Evolutionary conservation across 2,888 invertebrate species (phyloP).

Genomic region (Diogma glabrata): DNA sequence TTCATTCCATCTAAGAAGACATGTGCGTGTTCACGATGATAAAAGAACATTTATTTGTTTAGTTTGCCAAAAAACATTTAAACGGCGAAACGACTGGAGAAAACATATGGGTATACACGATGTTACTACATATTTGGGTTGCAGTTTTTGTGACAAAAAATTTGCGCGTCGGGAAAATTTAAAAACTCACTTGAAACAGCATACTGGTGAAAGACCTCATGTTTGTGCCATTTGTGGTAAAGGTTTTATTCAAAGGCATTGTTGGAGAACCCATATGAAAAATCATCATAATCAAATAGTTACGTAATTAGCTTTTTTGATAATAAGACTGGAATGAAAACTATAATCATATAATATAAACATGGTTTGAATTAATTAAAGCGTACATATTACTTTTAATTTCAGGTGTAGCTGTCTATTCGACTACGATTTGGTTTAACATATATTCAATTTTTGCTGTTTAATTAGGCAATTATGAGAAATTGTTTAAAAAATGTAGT

Average conservation of each 20-base stretch:
- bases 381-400: too few species aligned
- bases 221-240: not conserved
- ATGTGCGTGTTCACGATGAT: conserved; percentile 1
- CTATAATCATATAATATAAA: too few species aligned
- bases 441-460: too few species aligned
- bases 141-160: not conserved
- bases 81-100: not conserved
- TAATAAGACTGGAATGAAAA: too few species aligned
- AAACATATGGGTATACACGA: conserved; percentile 3
- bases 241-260: conserved; percentile 1
- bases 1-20: not conserved
- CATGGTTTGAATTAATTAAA: too few species aligned
- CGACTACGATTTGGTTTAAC: too few species aligned
- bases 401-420: too few species aligned
- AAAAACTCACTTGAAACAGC: not conserved
- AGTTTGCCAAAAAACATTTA: not conserved
- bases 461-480: too few species aligned
- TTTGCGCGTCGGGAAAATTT: not conserved
- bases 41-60: conserved; percentile 1
- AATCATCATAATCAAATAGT: conserved; percentile 1
- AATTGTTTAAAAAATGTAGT: too few species aligned
- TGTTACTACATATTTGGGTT: not conserved
- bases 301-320: too few species aligned
- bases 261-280: conserved; percentile 3
- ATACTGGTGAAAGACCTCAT: not conserved